Evolutionary conservation across 64 coral and sea anemone genomes (phyloP).

Genomic region (Anthopleura sola): DNA sequence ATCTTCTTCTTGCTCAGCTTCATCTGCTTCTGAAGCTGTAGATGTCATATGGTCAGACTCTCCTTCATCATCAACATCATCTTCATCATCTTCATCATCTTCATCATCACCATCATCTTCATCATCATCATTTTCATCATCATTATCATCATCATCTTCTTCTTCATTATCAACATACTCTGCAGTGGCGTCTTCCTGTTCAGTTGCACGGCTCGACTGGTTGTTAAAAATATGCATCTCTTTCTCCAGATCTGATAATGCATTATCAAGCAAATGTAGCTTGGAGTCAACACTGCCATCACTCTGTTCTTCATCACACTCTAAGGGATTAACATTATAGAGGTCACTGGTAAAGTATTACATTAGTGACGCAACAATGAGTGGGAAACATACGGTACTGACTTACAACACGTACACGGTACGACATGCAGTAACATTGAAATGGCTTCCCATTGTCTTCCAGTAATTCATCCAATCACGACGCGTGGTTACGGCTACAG

Average conservation of each 20-base stretch:
- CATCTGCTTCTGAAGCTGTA: neutral
- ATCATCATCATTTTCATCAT: neutral
- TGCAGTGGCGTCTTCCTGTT: neutral
- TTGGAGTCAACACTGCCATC: neutral
- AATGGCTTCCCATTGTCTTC: too few relatives aligned
- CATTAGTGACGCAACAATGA: neutral
- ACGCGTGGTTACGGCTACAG: too few relatives aligned
- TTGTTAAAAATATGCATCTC: neutral
- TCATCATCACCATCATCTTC: slow-evolving; percentile 15
- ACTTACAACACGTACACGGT: too few relatives aligned
- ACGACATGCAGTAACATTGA: too few relatives aligned
- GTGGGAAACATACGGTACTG: too few relatives aligned
- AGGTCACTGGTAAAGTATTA: neutral
- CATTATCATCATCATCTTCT: slow-evolving; percentile 3
- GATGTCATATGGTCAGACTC: neutral
- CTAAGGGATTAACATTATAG: neutral
- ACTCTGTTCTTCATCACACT: neutral
- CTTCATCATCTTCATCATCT: neutral
- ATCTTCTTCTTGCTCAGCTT: neutral
- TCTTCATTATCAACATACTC: neutral
- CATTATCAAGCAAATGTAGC: neutral
- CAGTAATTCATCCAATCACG: too few relatives aligned
- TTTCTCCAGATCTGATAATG: neutral
- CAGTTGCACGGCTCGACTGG: neutral
- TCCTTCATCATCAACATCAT: neutral